These are phyloP conservation scores for Agriopis marginaria DNA, from an alignment of 2,888 invertebrate genomes.

Conservation along the genomic window DNA sequence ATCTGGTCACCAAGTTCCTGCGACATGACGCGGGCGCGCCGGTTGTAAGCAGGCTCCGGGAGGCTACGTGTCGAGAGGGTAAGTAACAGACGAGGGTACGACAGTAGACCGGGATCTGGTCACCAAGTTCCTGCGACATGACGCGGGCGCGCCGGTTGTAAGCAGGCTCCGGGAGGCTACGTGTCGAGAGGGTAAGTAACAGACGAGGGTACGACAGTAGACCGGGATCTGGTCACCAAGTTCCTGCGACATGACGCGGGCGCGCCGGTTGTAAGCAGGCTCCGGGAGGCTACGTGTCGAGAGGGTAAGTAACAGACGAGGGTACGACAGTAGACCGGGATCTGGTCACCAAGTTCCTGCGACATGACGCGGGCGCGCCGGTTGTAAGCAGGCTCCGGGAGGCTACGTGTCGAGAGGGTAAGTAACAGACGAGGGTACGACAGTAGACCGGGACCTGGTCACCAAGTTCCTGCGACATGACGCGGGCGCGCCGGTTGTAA, in stretches of 20 bases:
- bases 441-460: not conserved
- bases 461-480: not conserved
- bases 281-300: not conserved
- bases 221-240: not conserved
- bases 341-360: not conserved
- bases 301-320: not conserved
- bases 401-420: not conserved
- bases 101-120: not conserved
- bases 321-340: not conserved
- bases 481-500: not conserved
- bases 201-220: not conserved
- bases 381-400: not conserved
- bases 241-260: not conserved
- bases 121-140: not conserved
- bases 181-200: not conserved
- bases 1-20: too few relatives aligned
- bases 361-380: not conserved
- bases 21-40: too few relatives aligned
- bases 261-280: not conserved
- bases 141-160: not conserved
- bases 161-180: not conserved
- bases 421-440: not conserved
- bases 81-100: not conserved
- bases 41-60: too few relatives aligned
- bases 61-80: too few relatives aligned